Evolutionary conservation across 2,797 vertebrate genomes (phyloP).

Genomic region (Pangasius krempfi): DNA sequence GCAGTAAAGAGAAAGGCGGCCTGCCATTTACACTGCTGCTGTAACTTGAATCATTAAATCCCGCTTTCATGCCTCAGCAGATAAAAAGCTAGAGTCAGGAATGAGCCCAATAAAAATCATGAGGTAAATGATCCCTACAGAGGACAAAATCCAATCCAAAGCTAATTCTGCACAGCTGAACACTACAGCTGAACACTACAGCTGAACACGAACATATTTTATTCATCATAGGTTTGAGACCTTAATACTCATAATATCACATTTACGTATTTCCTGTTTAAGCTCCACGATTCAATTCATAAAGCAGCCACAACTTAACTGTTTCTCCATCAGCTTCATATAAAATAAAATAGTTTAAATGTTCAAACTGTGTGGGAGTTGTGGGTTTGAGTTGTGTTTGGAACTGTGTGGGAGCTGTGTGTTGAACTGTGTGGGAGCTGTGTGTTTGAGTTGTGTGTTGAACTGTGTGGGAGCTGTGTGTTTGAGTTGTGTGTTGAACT

Average conservation of each 20-base stretch:
- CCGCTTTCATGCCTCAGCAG: constrained; percentile 3
- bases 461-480: not conserved
- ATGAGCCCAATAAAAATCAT: not conserved
- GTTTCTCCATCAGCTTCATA: too few species aligned
- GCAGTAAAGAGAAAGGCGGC: not conserved
- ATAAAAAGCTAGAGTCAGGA: constrained; percentile 3
- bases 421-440: not conserved
- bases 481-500: not conserved
- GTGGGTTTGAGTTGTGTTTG: not conserved
- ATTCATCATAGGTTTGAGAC: not conserved
- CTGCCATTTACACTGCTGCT: not conserved
- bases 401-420: not conserved
- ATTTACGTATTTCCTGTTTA: not conserved
- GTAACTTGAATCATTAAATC: constrained; percentile 1
- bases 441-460: not conserved
- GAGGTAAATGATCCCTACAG: constrained; percentile 10
- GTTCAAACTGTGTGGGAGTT: not conserved
- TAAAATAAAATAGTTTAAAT: too few species aligned
- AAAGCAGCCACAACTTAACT: too few species aligned
- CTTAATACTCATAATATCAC: not conserved
- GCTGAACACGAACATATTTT: not conserved
- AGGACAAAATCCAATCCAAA: not conserved
- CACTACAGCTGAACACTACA: not conserved
- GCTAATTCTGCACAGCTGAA: too few species aligned
- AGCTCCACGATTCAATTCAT: not conserved